Percentiles rank a stretch among this genome's conserved stretches.
Evolutionary conservation across 2,113 vertebrate species (phyloP).

Genomic region (Phyllostomus hastatus): DNA sequence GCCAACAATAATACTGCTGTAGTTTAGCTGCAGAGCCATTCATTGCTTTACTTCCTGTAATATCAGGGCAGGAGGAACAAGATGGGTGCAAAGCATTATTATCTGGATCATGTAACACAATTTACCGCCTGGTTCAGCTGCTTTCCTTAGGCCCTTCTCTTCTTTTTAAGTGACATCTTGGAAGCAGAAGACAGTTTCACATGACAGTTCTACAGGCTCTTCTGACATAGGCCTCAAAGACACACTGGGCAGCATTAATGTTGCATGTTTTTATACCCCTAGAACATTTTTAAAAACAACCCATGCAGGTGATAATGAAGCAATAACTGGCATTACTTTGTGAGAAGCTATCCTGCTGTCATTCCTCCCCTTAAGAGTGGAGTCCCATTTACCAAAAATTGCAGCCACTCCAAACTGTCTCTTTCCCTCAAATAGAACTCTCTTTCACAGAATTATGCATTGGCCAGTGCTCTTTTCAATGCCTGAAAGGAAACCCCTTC

Average conservation of each 20-base stretch:
- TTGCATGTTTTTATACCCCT: background rate
- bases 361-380: background rate
- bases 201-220: background rate
- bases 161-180: background rate
- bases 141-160: background rate
- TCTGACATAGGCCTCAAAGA: background rate
- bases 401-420: background rate
- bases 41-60: slow-evolving; percentile 91
- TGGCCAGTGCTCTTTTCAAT: background rate
- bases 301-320: background rate
- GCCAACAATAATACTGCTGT: slow-evolving; percentile 96
- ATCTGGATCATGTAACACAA: slow-evolving; percentile 36
- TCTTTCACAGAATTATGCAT: background rate
- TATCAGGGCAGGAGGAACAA: slow-evolving; percentile 89
- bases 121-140: slow-evolving; percentile 51
- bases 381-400: background rate
- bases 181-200: background rate
- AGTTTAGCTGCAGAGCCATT: slow-evolving; percentile 94
- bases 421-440: background rate
- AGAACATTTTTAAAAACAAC: background rate
- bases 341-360: background rate
- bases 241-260: background rate
- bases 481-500: background rate
- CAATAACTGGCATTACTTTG: background rate
- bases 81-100: slow-evolving; percentile 86